Evolutionary conservation across 2,888 invertebrate genomes (phyloP).

Genomic region (Eudasyphora cyanicolor): DNA sequence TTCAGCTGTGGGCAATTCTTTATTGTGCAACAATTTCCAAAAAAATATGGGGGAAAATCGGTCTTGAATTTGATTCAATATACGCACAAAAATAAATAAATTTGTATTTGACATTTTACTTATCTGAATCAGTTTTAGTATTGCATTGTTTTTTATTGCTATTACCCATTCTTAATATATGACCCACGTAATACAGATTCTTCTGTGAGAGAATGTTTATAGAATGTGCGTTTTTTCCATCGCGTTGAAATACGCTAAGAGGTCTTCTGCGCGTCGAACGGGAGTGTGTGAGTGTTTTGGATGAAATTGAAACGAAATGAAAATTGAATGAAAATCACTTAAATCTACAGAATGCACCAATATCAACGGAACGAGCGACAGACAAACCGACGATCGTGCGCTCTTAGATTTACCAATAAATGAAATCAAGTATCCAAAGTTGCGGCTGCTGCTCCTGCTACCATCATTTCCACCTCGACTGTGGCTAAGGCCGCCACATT

Average conservation of each 20-base stretch:
- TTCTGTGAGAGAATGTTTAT: neutral
- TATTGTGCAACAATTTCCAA: no score
- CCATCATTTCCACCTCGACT: neutral
- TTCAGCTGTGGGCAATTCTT: no score
- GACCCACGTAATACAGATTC: neutral
- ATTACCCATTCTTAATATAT: neutral
- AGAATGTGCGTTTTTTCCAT: conserved; percentile 8
- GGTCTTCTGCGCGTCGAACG: neutral
- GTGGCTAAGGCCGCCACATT: neutral
- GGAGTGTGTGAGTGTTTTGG: neutral
- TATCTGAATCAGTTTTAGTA: no score
- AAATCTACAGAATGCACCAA: neutral
- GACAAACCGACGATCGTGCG: neutral
- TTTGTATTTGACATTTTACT: no score
- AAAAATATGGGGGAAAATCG: no score
- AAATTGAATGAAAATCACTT: conserved; percentile 39
- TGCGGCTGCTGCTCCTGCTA: neutral
- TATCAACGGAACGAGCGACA: neutral
- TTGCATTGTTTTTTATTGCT: no score
- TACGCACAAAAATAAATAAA: no score
- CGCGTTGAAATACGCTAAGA: neutral
- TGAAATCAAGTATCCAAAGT: conserved; percentile 20
- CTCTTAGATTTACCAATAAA: conserved; percentile 2
- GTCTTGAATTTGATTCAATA: no score
- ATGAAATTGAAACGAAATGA: conserved; percentile 19